phyloP scores from a whole-genome alignment of 2,797 vertebrate genomes.

The Iguana delicatissima region DNA sequence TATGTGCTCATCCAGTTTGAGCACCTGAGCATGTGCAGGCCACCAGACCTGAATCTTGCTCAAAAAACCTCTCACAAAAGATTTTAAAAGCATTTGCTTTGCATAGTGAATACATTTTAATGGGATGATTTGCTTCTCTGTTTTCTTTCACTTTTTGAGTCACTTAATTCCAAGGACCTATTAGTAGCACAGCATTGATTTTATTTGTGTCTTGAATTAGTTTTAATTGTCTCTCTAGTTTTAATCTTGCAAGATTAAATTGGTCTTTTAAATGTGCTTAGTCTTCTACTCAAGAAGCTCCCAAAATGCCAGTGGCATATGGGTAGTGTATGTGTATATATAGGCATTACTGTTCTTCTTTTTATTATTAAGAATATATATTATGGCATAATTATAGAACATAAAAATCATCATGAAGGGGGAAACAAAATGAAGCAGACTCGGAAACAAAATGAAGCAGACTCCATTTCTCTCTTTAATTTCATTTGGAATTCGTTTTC shows the following conservation, averaged over 20 bases:
- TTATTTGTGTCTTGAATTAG: constrained; percentile 58
- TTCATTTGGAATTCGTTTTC: constrained; percentile 31
- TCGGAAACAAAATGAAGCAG: constrained; percentile 55
- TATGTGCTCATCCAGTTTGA: too few relatives aligned
- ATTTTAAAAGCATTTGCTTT: background rate
- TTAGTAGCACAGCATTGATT: constrained; percentile 38
- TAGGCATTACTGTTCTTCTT: constrained; percentile 46
- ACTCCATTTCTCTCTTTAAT: constrained; percentile 29
- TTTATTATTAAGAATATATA: constrained; percentile 55
- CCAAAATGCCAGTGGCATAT: constrained; percentile 35
- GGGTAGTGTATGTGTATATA: constrained; percentile 25
- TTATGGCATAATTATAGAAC: constrained; percentile 49
- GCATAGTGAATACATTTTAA: too few relatives aligned
- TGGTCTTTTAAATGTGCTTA: constrained; percentile 51
- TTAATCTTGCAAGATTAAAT: constrained; percentile 50
- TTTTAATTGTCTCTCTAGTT: constrained; percentile 48
- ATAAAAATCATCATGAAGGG: constrained; percentile 54
- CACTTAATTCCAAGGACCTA: constrained; percentile 9
- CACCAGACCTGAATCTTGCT: background rate
- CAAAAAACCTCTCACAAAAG: background rate
- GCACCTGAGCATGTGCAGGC: too few relatives aligned
- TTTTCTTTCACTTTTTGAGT: background rate
- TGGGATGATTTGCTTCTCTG: background rate
- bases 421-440: constrained; percentile 57
- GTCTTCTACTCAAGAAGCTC: constrained; percentile 43